These are phyloP conservation scores for Agrotis ipsilon DNA, from an alignment of 2,888 invertebrate genomes.

Conservation along the genomic window DNA sequence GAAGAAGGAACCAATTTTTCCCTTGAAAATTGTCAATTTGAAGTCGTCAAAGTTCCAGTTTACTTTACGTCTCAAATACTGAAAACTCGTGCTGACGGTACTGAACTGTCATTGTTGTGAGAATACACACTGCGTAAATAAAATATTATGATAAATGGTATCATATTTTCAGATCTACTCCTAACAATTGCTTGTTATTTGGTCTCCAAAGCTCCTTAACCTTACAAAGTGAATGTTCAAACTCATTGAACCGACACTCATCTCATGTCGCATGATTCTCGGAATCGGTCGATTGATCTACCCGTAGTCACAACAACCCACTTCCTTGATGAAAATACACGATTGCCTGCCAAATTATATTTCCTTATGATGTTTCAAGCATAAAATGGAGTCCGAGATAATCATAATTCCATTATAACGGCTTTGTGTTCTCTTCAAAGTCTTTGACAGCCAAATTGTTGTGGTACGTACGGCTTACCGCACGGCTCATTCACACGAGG, in stretches of 20 bases:
- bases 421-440: constrained; percentile 32
- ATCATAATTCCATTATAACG: constrained; percentile 46
- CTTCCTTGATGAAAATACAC: constrained; percentile 34
- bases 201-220: not conserved
- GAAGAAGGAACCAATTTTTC: too few species aligned
- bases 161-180: not conserved
- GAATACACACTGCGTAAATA: not conserved
- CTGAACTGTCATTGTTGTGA: not conserved
- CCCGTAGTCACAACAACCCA: constrained; percentile 7
- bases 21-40: too few species aligned
- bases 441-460: constrained; percentile 43
- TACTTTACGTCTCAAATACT: too few species aligned
- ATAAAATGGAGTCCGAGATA: constrained; percentile 40
- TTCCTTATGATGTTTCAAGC: constrained; percentile 50
- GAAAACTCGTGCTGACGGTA: too few species aligned
- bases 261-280: not conserved
- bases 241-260: constrained; percentile 33
- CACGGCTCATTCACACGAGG: too few species aligned
- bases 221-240: constrained; percentile 29
- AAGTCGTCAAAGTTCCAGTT: too few species aligned
- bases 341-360: constrained; percentile 45
- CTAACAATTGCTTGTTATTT: not conserved
- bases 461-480: not conserved
- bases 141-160: too few species aligned
- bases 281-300: constrained; percentile 31